phyloP scores from a whole-genome alignment of 1,140 invertebrate genomes.

The Antheraea pernyi region DNA sequence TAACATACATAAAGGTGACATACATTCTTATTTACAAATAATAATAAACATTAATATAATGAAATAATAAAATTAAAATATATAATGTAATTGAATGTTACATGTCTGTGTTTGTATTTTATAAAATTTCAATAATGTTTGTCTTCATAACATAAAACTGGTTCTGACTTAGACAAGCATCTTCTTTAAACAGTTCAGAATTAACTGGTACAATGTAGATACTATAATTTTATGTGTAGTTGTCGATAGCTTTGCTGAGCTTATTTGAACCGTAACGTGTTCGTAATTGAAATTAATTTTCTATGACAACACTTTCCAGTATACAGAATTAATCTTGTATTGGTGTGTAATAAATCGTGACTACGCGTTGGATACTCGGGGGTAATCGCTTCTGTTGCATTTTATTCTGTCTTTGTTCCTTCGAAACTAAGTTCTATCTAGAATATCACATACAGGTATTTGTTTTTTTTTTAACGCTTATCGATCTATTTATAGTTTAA shows the following conservation, averaged over 20 bases:
- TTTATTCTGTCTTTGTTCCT: slow-evolving; percentile 14
- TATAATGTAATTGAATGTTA: background rate
- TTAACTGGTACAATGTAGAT: slow-evolving; percentile 33
- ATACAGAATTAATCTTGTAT: slow-evolving; percentile 33
- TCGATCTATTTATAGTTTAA: background rate
- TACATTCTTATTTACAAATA: no score
- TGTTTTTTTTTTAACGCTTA: background rate
- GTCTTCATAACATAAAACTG: slow-evolving; percentile 40
- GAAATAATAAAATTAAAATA: background rate
- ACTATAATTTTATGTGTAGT: slow-evolving; percentile 5
- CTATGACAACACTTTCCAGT: background rate
- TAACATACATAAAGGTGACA: no score
- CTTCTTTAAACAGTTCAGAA: slow-evolving; percentile 62
- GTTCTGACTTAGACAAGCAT: slow-evolving; percentile 59
- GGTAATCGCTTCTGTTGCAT: slow-evolving; percentile 66
- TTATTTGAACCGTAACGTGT: slow-evolving; percentile 22
- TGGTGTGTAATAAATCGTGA: slow-evolving; percentile 61
- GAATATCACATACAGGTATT: background rate
- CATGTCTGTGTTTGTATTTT: background rate
- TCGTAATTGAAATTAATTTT: background rate
- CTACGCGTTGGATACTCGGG: slow-evolving; percentile 41
- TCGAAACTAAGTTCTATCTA: background rate
- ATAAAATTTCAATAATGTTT: background rate
- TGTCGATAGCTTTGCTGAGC: slow-evolving; percentile 16
- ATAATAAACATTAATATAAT: no score